These are phyloP conservation scores for Muscicapa adusta DNA, from an alignment of 2,113 vertebrate species.

Conservation along the genomic window DNA sequence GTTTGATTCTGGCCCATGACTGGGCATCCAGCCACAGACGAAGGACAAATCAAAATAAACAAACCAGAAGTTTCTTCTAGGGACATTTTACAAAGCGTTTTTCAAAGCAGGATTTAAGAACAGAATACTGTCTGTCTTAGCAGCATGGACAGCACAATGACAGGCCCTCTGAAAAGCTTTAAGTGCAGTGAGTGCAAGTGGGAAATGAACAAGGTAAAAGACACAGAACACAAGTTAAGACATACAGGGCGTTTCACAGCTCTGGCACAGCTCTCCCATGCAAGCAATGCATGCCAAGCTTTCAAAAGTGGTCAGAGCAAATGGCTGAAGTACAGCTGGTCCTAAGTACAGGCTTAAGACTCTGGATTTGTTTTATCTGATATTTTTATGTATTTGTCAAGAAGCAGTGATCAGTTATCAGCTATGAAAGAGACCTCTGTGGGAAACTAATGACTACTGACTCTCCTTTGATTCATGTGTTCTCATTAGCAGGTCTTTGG, in stretches of 20 bases:
- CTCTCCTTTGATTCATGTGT: neutral
- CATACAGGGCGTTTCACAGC: neutral
- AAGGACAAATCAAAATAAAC: conserved; percentile 47
- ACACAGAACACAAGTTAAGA: neutral
- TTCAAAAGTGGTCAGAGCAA: neutral
- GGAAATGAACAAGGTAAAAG: neutral
- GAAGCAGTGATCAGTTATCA: neutral
- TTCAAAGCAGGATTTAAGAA: conserved; percentile 3
- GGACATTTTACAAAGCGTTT: neutral
- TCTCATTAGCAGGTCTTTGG: neutral
- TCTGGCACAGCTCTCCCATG: neutral
- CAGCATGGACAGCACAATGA: neutral
- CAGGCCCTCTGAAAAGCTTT: neutral
- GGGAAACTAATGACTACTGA: neutral
- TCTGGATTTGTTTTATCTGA: neutral
- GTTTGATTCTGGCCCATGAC: neutral
- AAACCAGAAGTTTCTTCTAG: conserved; percentile 5
- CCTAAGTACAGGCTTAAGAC: neutral
- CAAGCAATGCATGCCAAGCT: neutral
- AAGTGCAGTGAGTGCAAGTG: neutral
- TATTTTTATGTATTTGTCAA: neutral
- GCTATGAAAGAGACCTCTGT: neutral
- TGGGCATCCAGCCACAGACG: neutral
- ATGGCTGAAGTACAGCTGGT: neutral
- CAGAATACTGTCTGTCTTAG: neutral